Conservation (phyloP, 2,113 vertebrate genomes). For the Riparia riparia region DNA sequence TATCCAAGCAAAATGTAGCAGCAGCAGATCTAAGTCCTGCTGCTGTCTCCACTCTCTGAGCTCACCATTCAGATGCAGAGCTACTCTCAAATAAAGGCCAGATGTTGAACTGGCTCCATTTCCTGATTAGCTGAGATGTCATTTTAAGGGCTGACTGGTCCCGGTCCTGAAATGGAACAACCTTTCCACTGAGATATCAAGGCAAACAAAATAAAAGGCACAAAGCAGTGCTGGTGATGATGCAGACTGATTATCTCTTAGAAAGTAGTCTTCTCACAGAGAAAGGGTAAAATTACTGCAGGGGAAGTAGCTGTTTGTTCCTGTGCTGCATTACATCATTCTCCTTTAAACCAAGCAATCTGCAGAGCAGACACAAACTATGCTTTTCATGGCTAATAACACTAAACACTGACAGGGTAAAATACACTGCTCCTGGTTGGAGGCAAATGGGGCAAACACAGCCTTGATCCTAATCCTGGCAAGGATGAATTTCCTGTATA, state of each 20-base stretch:
- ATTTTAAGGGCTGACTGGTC: background rate
- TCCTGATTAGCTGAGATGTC: conserved; percentile 49
- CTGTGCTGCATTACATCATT: background rate
- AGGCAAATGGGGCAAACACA: background rate
- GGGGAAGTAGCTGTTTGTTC: background rate
- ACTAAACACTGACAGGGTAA: background rate
- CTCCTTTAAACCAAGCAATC: background rate
- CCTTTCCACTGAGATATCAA: conserved; percentile 27
- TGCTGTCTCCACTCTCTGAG: conserved; percentile 39
- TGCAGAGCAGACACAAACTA: background rate
- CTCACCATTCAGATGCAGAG: conserved; percentile 64
- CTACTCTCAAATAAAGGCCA: conserved; percentile 70
- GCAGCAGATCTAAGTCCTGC: conserved; percentile 51
- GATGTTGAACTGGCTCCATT: conserved; percentile 61
- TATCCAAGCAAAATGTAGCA: conserved; percentile 9
- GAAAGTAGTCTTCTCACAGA: background rate
- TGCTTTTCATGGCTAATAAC: background rate
- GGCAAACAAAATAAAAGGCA: background rate
- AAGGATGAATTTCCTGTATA: background rate
- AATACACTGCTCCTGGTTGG: background rate
- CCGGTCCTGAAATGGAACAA: background rate
- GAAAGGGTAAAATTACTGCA: background rate
- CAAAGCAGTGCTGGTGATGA: background rate
- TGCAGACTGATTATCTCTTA: conserved; percentile 11
- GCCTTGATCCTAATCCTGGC: background rate